Percentiles rank a stretch among this genome's conserved stretches.
These are phyloP conservation scores for Neoitamus cyanurus DNA, from an alignment of 2,888 invertebrate species.

Conservation along the genomic window DNA sequence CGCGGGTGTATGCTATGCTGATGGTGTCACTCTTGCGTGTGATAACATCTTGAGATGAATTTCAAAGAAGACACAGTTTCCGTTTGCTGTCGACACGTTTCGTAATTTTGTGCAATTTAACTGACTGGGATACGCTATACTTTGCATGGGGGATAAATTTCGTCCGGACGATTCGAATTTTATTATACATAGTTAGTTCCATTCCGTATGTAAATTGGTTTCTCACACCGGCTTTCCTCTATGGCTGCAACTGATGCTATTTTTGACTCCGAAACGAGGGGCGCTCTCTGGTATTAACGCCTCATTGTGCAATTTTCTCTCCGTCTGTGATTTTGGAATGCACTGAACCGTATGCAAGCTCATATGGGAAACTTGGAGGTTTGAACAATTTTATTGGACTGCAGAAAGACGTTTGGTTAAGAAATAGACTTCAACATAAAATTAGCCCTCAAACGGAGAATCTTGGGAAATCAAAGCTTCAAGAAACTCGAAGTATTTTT, in stretches of 20 bases:
- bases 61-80: constrained; percentile 12
- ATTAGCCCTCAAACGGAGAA: too few species aligned
- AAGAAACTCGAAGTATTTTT: too few species aligned
- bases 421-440: too few species aligned
- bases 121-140: not conserved
- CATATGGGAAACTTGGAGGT: too few species aligned
- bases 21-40: constrained; percentile 28
- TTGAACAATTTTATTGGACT: too few species aligned
- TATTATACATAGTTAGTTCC: not conserved
- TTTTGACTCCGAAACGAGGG: not conserved
- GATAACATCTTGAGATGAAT: constrained; percentile 43
- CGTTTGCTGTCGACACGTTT: constrained; percentile 18
- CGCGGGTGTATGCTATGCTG: constrained; percentile 13
- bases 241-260: not conserved
- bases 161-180: not conserved
- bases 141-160: not conserved
- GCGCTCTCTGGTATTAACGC: too few species aligned
- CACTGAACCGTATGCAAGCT: too few species aligned
- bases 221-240: not conserved
- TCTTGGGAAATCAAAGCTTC: too few species aligned
- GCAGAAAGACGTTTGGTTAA: too few species aligned
- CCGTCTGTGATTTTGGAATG: too few species aligned
- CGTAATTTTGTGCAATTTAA: not conserved
- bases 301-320: too few species aligned
- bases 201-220: not conserved